Evolutionary conservation across 1,140 invertebrate species (phyloP), one percentile per base, ranked within the genome.

Genomic region (Hyphantria cunea): DNA sequence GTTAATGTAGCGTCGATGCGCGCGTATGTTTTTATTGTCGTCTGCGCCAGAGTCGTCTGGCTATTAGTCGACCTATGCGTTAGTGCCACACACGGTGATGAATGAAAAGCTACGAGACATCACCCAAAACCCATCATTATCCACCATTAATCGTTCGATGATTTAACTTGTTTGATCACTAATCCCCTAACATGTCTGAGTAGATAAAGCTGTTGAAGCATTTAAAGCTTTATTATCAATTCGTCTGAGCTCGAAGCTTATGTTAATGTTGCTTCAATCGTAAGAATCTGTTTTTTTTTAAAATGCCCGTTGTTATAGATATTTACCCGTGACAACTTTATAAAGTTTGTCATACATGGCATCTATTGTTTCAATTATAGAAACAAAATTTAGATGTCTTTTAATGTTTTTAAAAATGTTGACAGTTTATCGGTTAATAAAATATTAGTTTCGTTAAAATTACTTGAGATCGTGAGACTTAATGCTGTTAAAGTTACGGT

Each of bases 1-100:
- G 87, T 77, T 90, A 90, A 88, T 90, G 83, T 84, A 84, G 59
- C 84, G 76, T 74, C 82, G 65, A 66, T 74, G 67, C 74, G 72
- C 65, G 70, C 74, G 76, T 71, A 71, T 85, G 77, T 84, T 89
- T 84, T 89, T 87, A 81, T 85, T 89, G 79, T 83, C 66, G 65
- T 69, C 70, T 70, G 74, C 68, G 58, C 66, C 56, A 69, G 73
- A 69, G 52, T 66, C 73, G 66, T 66, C 59, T 65, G 47, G 74
- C 82, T 82, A 84, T 81, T 80, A 86, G 78, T 73, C 72, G 74
- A 77, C 72, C 72, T 77, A 84, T 81, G 72, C 68, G 69, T 54
- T 67, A 62, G 67, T 74, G 74, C 82, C 76, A 84, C 80, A 83
- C 80, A 81, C 82, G 68, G 70, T 71, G 75, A 44, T 45, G n/a